phyloP scores from a whole-genome alignment of 1,140 invertebrate species.

The Drosophila pseudoananassae region DNA sequence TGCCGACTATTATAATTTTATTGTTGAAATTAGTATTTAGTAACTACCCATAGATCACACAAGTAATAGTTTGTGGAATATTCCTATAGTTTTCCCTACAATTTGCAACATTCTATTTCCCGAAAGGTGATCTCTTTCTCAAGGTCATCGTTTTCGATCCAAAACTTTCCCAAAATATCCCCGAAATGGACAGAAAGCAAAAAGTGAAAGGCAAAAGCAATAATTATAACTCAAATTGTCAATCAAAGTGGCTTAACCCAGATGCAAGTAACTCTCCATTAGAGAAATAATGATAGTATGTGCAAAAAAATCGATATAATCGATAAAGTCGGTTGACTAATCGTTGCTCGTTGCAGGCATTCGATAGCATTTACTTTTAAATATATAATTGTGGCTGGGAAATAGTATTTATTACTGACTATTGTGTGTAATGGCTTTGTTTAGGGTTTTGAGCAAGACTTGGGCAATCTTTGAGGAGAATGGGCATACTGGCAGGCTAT shows the following conservation, averaged over 20 bases:
- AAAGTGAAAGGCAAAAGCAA: slow-evolving; percentile 28
- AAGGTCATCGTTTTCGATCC: slow-evolving; percentile 1
- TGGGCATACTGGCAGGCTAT: too few species aligned
- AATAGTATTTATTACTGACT: neutral
- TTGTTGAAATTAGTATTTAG: slow-evolving; percentile 1
- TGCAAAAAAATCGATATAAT: slow-evolving; percentile 40
- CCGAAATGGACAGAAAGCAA: neutral
- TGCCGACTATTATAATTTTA: slow-evolving; percentile 16
- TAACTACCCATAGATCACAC: neutral
- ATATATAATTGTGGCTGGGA: neutral
- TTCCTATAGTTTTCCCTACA: neutral
- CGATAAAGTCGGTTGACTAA: slow-evolving; percentile 18
- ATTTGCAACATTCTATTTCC: too few species aligned
- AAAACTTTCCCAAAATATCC: slow-evolving; percentile 32
- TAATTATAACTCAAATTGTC: slow-evolving; percentile 34
- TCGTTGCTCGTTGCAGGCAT: slow-evolving; percentile 12
- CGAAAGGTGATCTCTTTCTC: neutral
- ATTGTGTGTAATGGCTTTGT: neutral
- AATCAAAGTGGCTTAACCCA: slow-evolving; percentile 43
- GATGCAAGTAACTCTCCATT: slow-evolving; percentile 28
- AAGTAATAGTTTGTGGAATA: slow-evolving; percentile 4
- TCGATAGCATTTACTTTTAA: slow-evolving; percentile 1
- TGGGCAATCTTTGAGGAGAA: neutral
- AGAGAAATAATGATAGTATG: slow-evolving; percentile 33
- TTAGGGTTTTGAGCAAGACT: neutral